A percentile compares a stretch with the other conserved stretches of the same genome.
phyloP scores from a whole-genome alignment of 2,113 vertebrate genomes.

The Scytalopus superciliaris region DNA sequence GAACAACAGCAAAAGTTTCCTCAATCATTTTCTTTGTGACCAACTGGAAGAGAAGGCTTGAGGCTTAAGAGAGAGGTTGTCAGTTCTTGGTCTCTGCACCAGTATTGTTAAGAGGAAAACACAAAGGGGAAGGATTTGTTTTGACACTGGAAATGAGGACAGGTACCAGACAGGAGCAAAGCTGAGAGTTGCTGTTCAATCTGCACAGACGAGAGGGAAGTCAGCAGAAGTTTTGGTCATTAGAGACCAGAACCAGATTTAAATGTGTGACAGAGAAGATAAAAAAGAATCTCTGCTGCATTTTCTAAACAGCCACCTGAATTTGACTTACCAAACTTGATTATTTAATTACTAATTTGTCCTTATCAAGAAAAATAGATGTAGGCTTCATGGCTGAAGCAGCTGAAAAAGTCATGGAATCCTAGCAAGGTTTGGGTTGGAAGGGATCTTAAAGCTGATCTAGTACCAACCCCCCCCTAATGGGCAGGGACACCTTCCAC shows the following conservation, averaged over 20 bases:
- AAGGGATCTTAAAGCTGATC: not conserved
- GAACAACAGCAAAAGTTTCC: not conserved
- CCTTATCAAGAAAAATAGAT: not conserved
- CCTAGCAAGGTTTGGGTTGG: not conserved
- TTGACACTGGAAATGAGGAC: not conserved
- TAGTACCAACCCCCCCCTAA: not conserved
- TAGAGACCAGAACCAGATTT: not conserved
- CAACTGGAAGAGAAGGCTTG: not conserved
- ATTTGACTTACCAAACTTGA: not conserved
- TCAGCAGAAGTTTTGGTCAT: not conserved
- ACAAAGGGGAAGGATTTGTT: not conserved
- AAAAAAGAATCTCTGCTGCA: not conserved
- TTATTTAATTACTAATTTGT: not conserved
- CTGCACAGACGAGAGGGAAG: not conserved
- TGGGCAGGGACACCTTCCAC: not conserved
- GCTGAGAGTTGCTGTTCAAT: not conserved
- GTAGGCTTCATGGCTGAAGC: not conserved
- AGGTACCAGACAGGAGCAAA: not conserved
- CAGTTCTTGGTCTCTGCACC: not conserved
- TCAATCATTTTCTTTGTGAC: not conserved
- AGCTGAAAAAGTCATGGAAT: not conserved
- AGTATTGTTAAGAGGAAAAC: not conserved
- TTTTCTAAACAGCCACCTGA: not conserved
- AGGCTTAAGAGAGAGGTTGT: not conserved
- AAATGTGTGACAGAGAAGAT: rapidly evolving